Evolutionary conservation across 2,113 vertebrate genomes (phyloP), one percentile per base, ranked within the genome.

Genomic region (Mobula hypostoma): DNA sequence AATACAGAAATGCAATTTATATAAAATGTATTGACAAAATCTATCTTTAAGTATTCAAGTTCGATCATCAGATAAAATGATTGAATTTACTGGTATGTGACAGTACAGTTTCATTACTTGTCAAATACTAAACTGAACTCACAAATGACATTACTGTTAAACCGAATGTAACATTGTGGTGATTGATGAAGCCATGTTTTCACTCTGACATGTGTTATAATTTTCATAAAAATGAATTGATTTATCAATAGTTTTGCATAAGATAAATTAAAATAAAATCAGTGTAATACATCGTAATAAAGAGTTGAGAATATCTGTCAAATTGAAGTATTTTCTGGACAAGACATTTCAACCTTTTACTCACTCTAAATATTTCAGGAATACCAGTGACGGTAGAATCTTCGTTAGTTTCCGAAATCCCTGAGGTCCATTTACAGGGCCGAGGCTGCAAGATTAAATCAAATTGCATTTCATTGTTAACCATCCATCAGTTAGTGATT

Each of bases 351-450:
- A n/a, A 66, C 94, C 9, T 24, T 87, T 79, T 94, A 96, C 97
- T 97, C 96, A 98, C 98, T 98, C 98, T 85, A 98, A 95, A 94
- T 98, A 97, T 87, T 96, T 97, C 6, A 99, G 97, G 77, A 97
- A 97, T 2, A 97, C 96, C 80, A 99, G 97, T 2, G 96, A 97
- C 2, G 97, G 96, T 7, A 99, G 97, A 94, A 98, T 96, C 94
- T 96, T 96, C 94, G 96, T 97, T 0, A 99, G 96, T 77, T 96
- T 97, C 61, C 96, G 96, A 94, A 99, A 96, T 91, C 96, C 97
- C 78, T 96, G 96, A 29, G 97, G 96, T 94, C 98, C 97, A 7
- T 95, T 96, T 29, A 94, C 94, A 5, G 97, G 97, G 68, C 98
- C 98, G 24, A 99, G 95, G 19, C 97, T 97, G 94, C 95, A 97